Percentiles rank a stretch among this genome's conserved stretches.
These are phyloP conservation scores for Centropristis striata DNA, from an alignment of 2,113 vertebrate genomes.

Conservation along the genomic window DNA sequence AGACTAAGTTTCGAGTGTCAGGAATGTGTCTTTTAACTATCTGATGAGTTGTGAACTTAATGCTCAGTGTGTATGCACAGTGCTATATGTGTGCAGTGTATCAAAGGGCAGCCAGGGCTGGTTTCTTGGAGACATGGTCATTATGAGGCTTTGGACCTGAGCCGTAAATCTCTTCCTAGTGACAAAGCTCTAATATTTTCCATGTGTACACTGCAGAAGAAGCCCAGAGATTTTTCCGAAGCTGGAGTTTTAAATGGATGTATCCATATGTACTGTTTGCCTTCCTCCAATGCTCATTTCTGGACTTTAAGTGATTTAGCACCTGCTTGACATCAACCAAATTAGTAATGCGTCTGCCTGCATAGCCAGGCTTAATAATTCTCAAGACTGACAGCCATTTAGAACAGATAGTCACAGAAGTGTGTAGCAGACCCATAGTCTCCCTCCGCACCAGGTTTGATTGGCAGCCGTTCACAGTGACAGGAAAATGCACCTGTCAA, in stretches of 20 bases:
- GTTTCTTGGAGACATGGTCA: conserved; percentile 78
- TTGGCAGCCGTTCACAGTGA: conserved; percentile 46
- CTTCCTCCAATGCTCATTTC: conserved; percentile 44
- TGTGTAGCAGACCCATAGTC: conserved; percentile 8
- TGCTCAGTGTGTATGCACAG: conserved; percentile 24
- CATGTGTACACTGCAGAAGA: conserved; percentile 63
- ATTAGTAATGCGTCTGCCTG: conserved; percentile 58
- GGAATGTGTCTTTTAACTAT: conserved; percentile 27
- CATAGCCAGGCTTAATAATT: conserved; percentile 37
- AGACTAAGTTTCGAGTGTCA: background rate
- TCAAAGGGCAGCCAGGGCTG: conserved; percentile 65
- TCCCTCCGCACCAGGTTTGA: conserved; percentile 44
- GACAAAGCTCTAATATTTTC: conserved; percentile 85
- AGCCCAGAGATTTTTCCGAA: conserved; percentile 60
- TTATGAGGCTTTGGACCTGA: conserved; percentile 83
- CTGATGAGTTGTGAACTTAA: conserved; percentile 27
- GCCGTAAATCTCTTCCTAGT: conserved; percentile 81
- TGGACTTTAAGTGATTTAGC: conserved; percentile 67
- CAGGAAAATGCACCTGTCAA: conserved; percentile 72
- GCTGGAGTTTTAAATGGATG: conserved; percentile 49
- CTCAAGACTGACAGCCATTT: conserved; percentile 36
- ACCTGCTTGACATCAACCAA: conserved; percentile 72
- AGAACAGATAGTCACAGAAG: conserved; percentile 13
- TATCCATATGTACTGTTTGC: conserved; percentile 48
- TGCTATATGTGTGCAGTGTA: conserved; percentile 45